Evolutionary conservation across 2,888 invertebrate species (phyloP).

Genomic region (Leucophenga maculata): DNA sequence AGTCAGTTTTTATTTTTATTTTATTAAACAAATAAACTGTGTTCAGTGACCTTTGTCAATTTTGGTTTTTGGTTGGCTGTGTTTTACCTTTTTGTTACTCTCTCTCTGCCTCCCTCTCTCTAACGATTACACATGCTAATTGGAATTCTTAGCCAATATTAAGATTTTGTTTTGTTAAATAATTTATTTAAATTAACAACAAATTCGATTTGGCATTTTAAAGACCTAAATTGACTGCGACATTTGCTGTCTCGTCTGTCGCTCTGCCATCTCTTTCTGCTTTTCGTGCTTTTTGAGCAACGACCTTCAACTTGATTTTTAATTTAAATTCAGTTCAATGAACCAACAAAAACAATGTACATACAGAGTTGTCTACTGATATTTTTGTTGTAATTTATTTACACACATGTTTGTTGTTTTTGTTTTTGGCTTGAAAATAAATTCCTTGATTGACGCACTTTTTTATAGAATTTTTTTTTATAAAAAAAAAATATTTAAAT

Average conservation of each 20-base stretch:
- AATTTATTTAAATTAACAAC: constrained; percentile 29
- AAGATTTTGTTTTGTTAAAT: constrained; percentile 25
- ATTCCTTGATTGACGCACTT: not conserved
- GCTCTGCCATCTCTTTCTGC: not conserved
- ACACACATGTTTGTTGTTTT: not conserved
- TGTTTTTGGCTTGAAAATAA: not conserved
- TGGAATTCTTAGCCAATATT: not conserved
- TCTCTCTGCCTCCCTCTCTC: constrained; percentile 18
- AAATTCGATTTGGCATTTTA: constrained; percentile 2
- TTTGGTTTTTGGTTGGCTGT: constrained; percentile 35
- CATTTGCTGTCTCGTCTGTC: too few species aligned
- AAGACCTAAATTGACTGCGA: not conserved
- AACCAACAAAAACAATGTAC: constrained; percentile 49
- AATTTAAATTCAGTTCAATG: constrained; percentile 64
- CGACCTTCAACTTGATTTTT: constrained; percentile 65
- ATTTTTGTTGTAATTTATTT: not conserved
- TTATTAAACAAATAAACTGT: constrained; percentile 22
- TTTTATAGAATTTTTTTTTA: too few species aligned
- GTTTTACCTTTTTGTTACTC: constrained; percentile 20
- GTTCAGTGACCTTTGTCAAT: constrained; percentile 64
- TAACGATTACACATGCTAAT: constrained; percentile 30
- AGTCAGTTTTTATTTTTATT: constrained; percentile 27
- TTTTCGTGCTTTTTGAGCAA: constrained; percentile 25
- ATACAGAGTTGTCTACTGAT: not conserved
- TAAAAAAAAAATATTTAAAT: too few species aligned